Conservation (phyloP, 2,888 invertebrate genomes). For the Pachymerium ferrugineum region DNA sequence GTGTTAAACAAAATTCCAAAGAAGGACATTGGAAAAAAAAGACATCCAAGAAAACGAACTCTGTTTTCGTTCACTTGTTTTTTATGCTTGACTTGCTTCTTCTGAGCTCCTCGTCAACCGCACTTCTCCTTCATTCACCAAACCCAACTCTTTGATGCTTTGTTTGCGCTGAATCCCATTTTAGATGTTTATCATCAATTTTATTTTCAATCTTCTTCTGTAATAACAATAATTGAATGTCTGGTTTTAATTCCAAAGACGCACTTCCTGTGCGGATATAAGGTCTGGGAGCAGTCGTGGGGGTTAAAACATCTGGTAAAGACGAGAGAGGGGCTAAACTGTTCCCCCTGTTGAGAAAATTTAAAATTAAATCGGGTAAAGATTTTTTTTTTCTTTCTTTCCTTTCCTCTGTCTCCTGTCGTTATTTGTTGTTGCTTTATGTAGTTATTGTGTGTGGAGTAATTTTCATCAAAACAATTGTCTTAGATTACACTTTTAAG, state of each 20-base stretch:
- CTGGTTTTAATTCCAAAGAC: not conserved
- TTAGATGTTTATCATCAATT: too few relatives aligned
- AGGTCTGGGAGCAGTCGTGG: not conserved
- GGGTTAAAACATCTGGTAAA: slow-evolving; percentile 20
- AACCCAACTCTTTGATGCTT: not conserved
- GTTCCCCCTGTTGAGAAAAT: too few relatives aligned
- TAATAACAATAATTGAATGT: too few relatives aligned
- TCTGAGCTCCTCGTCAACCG: too few relatives aligned
- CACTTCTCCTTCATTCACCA: too few relatives aligned
- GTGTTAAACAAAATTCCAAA: not conserved
- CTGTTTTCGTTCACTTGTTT: slow-evolving; percentile 24
- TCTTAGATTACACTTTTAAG: not conserved
- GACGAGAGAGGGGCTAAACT: too few relatives aligned
- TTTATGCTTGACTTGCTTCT: not conserved
- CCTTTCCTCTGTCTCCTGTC: not conserved
- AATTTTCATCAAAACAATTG: slow-evolving; percentile 19
- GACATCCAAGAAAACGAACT: not conserved
- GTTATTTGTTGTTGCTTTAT: slow-evolving; percentile 1
- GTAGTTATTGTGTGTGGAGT: not conserved
- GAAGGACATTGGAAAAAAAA: not conserved
- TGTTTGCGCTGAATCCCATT: not conserved
- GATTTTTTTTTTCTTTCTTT: not conserved
- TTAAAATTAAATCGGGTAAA: not conserved
- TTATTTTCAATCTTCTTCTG: too few relatives aligned
- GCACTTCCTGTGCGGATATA: slow-evolving; percentile 17